phyloP scores from a whole-genome alignment of 2,113 vertebrate species.

The Channa argus region DNA sequence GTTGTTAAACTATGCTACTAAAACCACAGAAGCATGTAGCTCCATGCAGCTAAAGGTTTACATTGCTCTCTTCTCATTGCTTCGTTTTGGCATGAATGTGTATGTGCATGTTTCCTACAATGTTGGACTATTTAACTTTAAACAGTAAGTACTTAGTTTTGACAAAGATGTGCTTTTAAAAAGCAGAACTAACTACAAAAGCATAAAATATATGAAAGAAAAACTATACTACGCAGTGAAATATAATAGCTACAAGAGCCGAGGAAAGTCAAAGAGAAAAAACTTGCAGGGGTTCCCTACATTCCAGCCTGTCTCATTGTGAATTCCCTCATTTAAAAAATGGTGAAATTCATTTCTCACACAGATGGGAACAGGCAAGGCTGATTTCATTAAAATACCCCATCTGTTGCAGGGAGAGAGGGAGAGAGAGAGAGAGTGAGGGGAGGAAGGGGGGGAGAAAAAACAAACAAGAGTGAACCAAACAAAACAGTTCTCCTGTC shows the following conservation, averaged over 20 bases:
- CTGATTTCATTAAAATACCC: slow-evolving; percentile 80
- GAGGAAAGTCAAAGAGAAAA: not conserved
- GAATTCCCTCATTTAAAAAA: slow-evolving; percentile 77
- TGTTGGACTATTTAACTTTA: not conserved
- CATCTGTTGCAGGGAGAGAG: slow-evolving; percentile 66
- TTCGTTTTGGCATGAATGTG: not conserved
- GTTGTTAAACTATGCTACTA: no score
- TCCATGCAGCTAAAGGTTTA: no score
- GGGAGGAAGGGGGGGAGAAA: not conserved
- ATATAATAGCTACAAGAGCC: slow-evolving; percentile 30
- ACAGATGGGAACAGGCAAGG: slow-evolving; percentile 80
- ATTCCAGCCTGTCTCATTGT: slow-evolving; percentile 73
- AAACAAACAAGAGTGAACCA: slow-evolving; percentile 69
- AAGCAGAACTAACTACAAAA: not conserved
- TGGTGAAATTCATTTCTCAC: slow-evolving; percentile 81
- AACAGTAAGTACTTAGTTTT: not conserved
- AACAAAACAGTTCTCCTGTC: slow-evolving; percentile 72
- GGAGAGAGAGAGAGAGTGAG: slow-evolving; percentile 9
- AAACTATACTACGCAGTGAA: slow-evolving; percentile 21
- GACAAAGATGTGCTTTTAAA: not conserved
- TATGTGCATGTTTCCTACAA: not conserved
- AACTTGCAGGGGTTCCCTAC: slow-evolving; percentile 53
- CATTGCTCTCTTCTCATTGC: no score
- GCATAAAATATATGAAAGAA: slow-evolving; percentile 21
- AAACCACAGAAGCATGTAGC: no score